Base-by-base conservation (phyloP, 2,113 vertebrate genomes). In the Dromiciops gliroides region DNA sequence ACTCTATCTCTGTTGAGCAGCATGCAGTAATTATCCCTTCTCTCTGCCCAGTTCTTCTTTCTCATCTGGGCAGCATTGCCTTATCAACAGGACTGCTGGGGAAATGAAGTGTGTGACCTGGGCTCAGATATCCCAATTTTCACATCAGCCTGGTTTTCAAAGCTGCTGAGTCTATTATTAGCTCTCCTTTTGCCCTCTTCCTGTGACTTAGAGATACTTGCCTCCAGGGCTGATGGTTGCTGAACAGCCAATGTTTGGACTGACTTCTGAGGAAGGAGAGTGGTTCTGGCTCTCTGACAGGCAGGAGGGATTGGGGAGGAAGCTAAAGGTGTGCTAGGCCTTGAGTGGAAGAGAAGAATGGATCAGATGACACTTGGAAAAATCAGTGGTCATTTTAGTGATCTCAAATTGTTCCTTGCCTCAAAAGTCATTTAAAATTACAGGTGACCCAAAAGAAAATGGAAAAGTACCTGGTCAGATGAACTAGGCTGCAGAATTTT, bases 61-160 rank as follows among this genome's bases (percentile, higher is more conserved):
- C n/a, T 83, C 67, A 44, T 83, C 67, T 83, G 67, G n/a, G n/a
- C 67, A 83, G 67, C 67, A 83, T 19, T 44, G n/a, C 67, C n/a
- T 97, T 97, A 97, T 97, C 96, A 50, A 51, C 8, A 67, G 50
- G 90, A 7, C 93, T 98, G 98, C 94, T 94, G 94, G 97, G 98
- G 94, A 98, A 97, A 97, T 51, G 91, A 96, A 91, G 95, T 91
- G 49, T 96, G 96, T 47, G 95, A 93, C 24, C 31, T 2, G 44
- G 95, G 96, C 75, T 0, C 94, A 90, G 92, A 93, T 67, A 97
- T 95, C 92, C 23, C 8, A 3, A 23, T 92, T 95, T 91, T 95
- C 92, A 83, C 49, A 94, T 89, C 90, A 89, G 94, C 95, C 96
- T 91, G 96, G 2, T 97, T 96, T 97, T 95, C 56, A 8, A 83